phyloP scores from a whole-genome alignment of 2,797 vertebrate species.

The Cottoperca gobio region DNA sequence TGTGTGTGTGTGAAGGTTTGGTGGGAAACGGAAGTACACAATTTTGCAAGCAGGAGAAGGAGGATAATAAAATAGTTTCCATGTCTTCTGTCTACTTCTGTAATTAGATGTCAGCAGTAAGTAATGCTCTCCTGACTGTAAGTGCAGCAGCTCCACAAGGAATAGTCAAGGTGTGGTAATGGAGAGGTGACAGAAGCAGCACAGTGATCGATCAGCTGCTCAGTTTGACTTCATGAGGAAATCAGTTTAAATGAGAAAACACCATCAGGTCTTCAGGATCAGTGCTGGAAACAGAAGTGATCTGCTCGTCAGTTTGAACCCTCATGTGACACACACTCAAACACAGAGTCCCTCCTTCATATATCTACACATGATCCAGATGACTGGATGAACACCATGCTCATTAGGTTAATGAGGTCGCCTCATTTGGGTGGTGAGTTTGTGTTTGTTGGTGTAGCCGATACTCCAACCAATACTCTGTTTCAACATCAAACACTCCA shows the following conservation, averaged over 20 bases:
- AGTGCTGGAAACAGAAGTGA: background rate
- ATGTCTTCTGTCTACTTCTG: slow-evolving; percentile 31
- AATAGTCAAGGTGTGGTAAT: slow-evolving; percentile 2
- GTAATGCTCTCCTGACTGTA: slow-evolving; percentile 24
- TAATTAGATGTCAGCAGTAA: slow-evolving; percentile 53
- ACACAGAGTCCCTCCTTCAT: background rate
- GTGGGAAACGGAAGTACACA: background rate
- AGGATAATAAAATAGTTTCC: background rate
- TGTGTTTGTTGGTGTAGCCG: background rate
- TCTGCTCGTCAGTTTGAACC: background rate
- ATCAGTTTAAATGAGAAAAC: background rate
- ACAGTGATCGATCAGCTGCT: slow-evolving; percentile 21
- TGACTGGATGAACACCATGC: background rate
- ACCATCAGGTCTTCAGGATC: background rate
- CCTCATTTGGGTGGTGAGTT: background rate
- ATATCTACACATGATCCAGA: background rate
- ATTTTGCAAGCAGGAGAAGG: background rate
- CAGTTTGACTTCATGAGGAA: slow-evolving; percentile 29
- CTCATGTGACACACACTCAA: background rate
- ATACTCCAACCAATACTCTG: no score
- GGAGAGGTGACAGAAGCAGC: slow-evolving; percentile 10
- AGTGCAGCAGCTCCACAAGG: slow-evolving; percentile 9
- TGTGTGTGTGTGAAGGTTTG: background rate
- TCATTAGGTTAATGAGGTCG: background rate
- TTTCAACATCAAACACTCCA: background rate